phyloP scores from a whole-genome alignment of 2,113 vertebrate genomes.

The Eolophus roseicapilla region DNA sequence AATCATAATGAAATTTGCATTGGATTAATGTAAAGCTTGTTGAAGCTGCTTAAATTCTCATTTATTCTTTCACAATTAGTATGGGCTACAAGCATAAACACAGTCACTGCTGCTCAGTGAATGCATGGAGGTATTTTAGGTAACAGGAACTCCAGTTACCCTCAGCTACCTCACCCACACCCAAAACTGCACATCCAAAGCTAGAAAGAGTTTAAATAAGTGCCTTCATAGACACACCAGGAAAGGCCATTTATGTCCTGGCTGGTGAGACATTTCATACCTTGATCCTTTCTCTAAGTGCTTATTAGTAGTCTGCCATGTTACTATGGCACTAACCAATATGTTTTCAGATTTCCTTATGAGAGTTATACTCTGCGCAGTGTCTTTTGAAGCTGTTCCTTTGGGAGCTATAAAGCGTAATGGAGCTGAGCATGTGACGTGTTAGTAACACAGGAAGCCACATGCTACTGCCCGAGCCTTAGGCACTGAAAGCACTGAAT shows the following conservation, averaged over 20 bases:
- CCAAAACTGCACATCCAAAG: background rate
- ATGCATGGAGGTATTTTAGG: background rate
- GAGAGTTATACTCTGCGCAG: background rate
- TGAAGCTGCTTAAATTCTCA: background rate
- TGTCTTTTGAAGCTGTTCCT: background rate
- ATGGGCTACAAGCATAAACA: background rate
- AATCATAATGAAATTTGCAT: background rate
- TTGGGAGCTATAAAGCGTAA: background rate
- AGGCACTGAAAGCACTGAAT: background rate
- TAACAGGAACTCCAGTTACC: background rate
- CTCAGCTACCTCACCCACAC: background rate
- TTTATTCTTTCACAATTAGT: background rate
- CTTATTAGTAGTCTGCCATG: background rate
- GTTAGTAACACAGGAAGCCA: background rate
- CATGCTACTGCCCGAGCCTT: background rate
- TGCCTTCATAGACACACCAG: background rate
- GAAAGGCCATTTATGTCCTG: background rate
- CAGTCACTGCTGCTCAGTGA: background rate
- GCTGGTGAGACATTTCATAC: background rate
- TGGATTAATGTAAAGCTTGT: background rate
- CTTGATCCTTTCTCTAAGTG: background rate
- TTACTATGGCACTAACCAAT: background rate
- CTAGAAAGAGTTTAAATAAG: background rate
- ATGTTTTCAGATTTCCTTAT: background rate
- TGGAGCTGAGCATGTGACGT: accelerated